These are phyloP conservation scores for Datnioides undecimradiatus DNA, from an alignment of 2,113 vertebrate species.

Conservation along the genomic window DNA sequence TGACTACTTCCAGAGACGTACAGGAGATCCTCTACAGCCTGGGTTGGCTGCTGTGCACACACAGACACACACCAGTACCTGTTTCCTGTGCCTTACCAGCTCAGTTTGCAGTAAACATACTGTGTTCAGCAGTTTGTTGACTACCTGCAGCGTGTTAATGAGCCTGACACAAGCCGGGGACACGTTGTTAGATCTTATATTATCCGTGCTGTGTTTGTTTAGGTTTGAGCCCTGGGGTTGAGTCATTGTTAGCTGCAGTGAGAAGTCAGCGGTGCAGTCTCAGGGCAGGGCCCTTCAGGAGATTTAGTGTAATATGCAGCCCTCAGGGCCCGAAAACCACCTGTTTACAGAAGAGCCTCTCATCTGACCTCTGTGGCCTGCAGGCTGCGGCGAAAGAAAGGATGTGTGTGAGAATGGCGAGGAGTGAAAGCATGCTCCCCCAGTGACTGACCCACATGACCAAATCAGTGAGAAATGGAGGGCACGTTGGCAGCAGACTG, in stretches of 20 bases:
- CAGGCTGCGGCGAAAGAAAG: neutral
- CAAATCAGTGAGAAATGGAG: neutral
- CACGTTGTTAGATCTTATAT: neutral
- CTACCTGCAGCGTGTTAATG: neutral
- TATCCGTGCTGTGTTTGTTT: neutral
- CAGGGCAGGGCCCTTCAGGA: neutral
- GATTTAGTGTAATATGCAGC: neutral
- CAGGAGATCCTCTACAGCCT: too few relatives aligned
- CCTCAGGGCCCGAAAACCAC: neutral
- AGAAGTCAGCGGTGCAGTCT: neutral
- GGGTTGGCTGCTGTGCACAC: too few relatives aligned
- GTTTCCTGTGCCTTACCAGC: too few relatives aligned
- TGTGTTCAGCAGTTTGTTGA: neutral
- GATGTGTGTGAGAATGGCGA: conserved; percentile 2
- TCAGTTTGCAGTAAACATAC: neutral
- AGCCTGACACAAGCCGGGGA: neutral
- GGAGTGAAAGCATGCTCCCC: neutral
- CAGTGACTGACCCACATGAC: neutral
- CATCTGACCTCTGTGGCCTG: neutral
- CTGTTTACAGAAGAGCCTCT: conserved; percentile 28
- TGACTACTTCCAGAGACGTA: neutral
- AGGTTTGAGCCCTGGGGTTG: neutral
- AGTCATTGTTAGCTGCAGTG: neutral
- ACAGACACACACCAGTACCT: too few relatives aligned
- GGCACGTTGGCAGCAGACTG: neutral